Conservation (phyloP, 2,113 vertebrate genomes). For the Neoarius graeffei region DNA sequence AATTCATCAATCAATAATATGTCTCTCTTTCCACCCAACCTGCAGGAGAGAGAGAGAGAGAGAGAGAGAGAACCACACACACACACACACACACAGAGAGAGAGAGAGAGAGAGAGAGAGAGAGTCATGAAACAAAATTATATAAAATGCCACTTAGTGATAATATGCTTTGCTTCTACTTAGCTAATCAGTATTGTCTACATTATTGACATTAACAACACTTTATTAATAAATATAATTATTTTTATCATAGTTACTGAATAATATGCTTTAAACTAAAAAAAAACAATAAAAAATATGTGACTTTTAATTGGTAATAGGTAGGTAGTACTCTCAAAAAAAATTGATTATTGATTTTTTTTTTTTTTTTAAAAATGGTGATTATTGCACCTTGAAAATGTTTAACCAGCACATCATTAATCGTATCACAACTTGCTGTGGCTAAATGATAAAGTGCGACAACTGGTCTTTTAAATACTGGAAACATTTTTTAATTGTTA, state of each 20-base stretch:
- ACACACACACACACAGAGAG: not conserved
- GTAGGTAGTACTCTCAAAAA: not conserved
- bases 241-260: not conserved
- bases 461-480: not conserved
- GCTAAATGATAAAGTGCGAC: not conserved
- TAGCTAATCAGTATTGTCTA: not conserved
- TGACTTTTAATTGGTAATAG: not conserved
- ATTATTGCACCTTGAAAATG: not conserved
- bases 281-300: not conserved
- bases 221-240: not conserved
- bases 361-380: too few relatives aligned
- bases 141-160: not conserved
- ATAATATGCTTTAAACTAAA: not conserved
- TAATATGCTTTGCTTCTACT: not conserved
- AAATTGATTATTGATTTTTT: too few relatives aligned
- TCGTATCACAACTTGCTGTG: not conserved
- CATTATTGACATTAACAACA: not conserved
- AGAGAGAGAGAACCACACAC: not conserved
- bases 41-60: conserved; percentile 55
- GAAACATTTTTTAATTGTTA: not conserved
- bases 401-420: not conserved
- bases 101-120: not conserved
- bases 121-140: not conserved
- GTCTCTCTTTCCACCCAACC: conserved; percentile 86
- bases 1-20: conserved; percentile 79